Percentiles rank a stretch among this genome's conserved stretches.
Conservation (phyloP, 2,797 vertebrate species). For the Sphaeramia orbicularis region DNA sequence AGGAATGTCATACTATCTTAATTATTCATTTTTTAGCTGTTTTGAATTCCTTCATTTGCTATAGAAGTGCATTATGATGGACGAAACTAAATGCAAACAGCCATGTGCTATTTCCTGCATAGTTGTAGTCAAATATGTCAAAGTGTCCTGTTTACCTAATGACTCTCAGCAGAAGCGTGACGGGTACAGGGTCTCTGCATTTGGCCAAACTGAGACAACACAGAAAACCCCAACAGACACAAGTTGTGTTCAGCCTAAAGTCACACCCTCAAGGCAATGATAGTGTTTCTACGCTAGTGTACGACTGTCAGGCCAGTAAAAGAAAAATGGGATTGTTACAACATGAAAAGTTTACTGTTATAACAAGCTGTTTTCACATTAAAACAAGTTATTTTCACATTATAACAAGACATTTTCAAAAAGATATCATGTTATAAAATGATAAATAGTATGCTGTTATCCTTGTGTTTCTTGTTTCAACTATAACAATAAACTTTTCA, state of each 20-base stretch:
- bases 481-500: too few relatives aligned
- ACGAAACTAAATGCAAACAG: constrained; percentile 15
- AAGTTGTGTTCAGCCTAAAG: constrained; percentile 16
- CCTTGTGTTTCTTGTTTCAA: too few relatives aligned
- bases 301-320: too few relatives aligned
- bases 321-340: too few relatives aligned
- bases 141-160: constrained; percentile 15
- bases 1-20: constrained; percentile 44
- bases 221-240: constrained; percentile 6
- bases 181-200: not conserved
- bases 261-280: constrained; percentile 13
- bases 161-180: not conserved
- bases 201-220: not conserved
- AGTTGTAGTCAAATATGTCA: constrained; percentile 47
- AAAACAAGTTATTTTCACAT: too few relatives aligned
- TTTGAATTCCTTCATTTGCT: constrained; percentile 45
- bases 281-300: constrained; percentile 26
- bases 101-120: constrained; percentile 68
- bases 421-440: too few relatives aligned
- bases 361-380: too few relatives aligned
- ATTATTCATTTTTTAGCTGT: constrained; percentile 15
- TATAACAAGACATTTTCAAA: too few relatives aligned
- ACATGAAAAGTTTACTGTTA: too few relatives aligned
- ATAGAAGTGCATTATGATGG: constrained; percentile 21
- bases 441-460: too few relatives aligned